Conservation (phyloP, 2,113 vertebrate species). For the Daphoenositta chrysoptera region DNA sequence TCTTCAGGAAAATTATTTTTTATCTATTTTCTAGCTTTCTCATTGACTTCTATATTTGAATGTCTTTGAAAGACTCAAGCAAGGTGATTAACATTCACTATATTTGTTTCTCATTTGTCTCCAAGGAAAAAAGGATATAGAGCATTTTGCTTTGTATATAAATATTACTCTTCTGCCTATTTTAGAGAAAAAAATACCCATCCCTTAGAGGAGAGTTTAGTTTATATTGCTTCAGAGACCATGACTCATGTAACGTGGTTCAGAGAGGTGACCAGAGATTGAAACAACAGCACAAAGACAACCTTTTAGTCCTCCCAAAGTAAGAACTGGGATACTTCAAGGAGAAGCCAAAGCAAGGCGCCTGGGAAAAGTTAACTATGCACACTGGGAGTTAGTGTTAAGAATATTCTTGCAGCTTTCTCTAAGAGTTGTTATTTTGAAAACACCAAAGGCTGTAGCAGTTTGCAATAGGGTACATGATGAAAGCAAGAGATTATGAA, state of each 20-base stretch:
- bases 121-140: background rate
- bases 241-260: background rate
- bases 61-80: background rate
- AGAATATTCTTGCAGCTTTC: background rate
- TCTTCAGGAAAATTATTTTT: background rate
- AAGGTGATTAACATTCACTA: background rate
- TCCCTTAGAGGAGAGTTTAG: background rate
- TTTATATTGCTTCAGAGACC: background rate
- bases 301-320: background rate
- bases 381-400: background rate
- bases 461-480: background rate
- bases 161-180: background rate
- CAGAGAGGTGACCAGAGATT: background rate
- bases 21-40: background rate
- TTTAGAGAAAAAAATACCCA: background rate
- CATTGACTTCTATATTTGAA: background rate
- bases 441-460: background rate
- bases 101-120: background rate
- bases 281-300: background rate
- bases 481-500: background rate
- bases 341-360: background rate
- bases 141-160: background rate
- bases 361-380: background rate
- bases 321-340: background rate
- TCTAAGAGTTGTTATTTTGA: background rate